Conservation (phyloP, 2,797 vertebrate species). For the Rousettus madagascariensis region DNA sequence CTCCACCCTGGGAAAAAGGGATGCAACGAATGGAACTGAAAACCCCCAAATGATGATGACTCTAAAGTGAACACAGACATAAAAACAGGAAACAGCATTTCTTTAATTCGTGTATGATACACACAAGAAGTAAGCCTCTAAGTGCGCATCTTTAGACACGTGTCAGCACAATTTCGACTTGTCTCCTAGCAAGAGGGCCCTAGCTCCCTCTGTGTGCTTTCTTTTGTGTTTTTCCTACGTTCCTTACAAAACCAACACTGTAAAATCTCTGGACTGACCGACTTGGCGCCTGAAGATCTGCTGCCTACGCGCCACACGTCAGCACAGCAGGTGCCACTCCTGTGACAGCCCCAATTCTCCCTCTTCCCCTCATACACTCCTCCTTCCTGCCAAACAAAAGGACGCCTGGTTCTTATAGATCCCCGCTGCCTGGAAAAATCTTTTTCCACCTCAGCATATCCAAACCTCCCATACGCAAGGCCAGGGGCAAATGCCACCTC, state of each 20-base stretch:
- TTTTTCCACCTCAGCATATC: background rate
- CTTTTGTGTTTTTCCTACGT: background rate
- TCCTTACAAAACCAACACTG: background rate
- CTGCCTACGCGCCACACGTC: too few species aligned
- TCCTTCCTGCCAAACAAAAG: background rate
- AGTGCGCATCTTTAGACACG: background rate
- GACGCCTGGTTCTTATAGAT: background rate
- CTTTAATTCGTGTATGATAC: background rate
- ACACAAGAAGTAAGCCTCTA: background rate
- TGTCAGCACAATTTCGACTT: background rate
- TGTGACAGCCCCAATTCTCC: background rate
- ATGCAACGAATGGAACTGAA: background rate
- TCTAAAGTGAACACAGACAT: background rate
- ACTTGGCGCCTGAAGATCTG: too few species aligned
- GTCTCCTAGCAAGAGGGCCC: background rate
- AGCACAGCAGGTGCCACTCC: background rate
- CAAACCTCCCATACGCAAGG: background rate
- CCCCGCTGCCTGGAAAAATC: background rate
- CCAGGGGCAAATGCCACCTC: background rate
- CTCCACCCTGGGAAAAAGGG: conserved; percentile 45
- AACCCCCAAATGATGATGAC: background rate
- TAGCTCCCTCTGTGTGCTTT: background rate
- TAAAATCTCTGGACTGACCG: background rate
- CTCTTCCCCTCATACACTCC: background rate
- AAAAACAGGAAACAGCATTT: background rate